Evolutionary conservation across 2,113 vertebrate species (phyloP).

Genomic region (Eupsittula cactorum): DNA sequence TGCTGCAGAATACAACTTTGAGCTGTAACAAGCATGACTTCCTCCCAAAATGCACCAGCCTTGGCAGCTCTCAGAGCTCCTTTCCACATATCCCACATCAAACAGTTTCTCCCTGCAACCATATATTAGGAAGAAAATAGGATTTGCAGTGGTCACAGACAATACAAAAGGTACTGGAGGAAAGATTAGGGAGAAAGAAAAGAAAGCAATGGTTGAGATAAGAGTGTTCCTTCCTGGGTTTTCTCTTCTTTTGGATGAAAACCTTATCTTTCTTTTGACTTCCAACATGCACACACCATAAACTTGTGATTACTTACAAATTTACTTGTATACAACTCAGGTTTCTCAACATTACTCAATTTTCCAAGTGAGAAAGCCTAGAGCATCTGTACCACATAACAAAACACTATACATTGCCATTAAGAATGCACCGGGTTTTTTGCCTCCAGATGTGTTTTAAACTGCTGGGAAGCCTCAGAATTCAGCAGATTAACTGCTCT

Average conservation of each 20-base stretch:
- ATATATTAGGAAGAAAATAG: conserved; percentile 8
- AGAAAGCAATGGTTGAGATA: background rate
- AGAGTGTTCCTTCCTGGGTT: background rate
- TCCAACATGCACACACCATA: background rate
- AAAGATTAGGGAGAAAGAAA: conserved; percentile 1
- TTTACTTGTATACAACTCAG: background rate
- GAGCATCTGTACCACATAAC: conserved; percentile 8
- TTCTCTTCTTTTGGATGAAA: background rate
- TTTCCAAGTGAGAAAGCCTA: conserved; percentile 5
- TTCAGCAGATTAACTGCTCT: conserved; percentile 29
- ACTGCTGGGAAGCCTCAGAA: conserved; percentile 9
- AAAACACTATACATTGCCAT: conserved; percentile 9
- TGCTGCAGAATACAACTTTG: background rate
- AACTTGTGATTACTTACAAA: conserved; percentile 8
- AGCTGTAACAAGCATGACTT: background rate
- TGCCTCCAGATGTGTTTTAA: conserved; percentile 36
- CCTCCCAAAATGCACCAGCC: background rate
- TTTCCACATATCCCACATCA: background rate
- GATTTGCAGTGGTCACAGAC: background rate
- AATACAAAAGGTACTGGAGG: conserved; percentile 1
- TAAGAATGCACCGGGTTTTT: background rate
- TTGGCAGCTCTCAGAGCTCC: conserved; percentile 1
- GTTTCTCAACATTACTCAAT: background rate
- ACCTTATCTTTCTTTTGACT: background rate
- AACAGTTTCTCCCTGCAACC: background rate